Evolutionary conservation across 2,113 vertebrate genomes (phyloP).

Genomic region (Cervus canadensis): DNA sequence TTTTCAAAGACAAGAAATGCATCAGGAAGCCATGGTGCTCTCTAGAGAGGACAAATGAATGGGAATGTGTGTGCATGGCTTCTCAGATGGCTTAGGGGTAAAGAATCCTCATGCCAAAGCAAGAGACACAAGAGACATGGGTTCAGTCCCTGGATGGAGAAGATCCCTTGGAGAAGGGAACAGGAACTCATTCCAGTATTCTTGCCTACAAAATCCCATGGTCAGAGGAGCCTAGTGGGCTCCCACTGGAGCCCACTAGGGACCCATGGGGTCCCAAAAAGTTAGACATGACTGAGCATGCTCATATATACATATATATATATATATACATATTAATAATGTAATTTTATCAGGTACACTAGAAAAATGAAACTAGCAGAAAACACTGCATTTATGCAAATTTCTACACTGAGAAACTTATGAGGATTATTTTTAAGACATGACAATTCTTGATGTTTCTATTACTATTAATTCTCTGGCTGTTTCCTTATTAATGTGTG

Average conservation of each 20-base stretch:
- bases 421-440: not conserved
- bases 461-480: not conserved
- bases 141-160: not conserved
- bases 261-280: not conserved
- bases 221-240: not conserved
- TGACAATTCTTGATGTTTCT: not conserved
- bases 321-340: not conserved
- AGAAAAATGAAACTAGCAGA: not conserved
- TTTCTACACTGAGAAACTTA: not conserved
- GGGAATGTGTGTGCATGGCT: not conserved
- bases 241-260: not conserved
- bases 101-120: not conserved
- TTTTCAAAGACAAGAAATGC: conserved; percentile 15
- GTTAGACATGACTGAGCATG: not conserved
- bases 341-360: not conserved
- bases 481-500: not conserved
- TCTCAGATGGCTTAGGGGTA: not conserved
- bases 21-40: not conserved
- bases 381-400: not conserved
- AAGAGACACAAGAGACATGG: not conserved
- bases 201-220: not conserved
- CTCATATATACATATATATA: not conserved
- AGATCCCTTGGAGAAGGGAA: not conserved
- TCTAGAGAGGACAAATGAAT: not conserved
- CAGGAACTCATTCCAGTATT: not conserved